Conservation (phyloP, 2,888 invertebrate genomes). For the Temnothorax rugatulus region DNA sequence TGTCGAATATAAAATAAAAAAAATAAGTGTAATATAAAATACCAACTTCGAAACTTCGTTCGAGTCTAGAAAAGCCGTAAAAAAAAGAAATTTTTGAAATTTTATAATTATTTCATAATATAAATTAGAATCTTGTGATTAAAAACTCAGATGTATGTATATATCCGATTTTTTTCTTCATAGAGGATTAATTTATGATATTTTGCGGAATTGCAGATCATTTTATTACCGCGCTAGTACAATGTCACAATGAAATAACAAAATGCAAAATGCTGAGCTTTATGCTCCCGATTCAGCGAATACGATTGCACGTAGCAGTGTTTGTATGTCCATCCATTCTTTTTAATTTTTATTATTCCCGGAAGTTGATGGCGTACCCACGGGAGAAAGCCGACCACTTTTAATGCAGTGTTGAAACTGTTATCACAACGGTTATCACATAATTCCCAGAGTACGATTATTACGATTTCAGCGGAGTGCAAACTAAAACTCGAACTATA, state of each 20-base stretch:
- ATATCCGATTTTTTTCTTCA: neutral
- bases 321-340: neutral
- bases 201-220: neutral
- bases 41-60: neutral
- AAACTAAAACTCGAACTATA: slow-evolving; percentile 18
- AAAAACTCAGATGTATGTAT: neutral
- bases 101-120: neutral
- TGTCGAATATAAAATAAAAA: neutral
- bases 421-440: slow-evolving; percentile 38
- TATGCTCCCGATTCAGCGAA: neutral
- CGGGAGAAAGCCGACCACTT: slow-evolving; percentile 3
- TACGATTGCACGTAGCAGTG: neutral
- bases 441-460: slow-evolving; percentile 26
- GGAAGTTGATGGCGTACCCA: neutral
- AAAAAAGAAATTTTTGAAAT: neutral
- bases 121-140: neutral
- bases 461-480: slow-evolving; percentile 10
- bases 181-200: neutral
- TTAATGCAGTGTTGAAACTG: slow-evolving; percentile 28
- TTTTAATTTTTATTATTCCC: slow-evolving; percentile 28
- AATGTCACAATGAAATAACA: neutral
- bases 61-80: neutral
- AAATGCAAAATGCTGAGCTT: slow-evolving; percentile 8
- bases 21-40: neutral
- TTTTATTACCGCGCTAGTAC: neutral